These are phyloP conservation scores for Cheilosia pagana DNA, from an alignment of 2,888 invertebrate species.

Conservation along the genomic window DNA sequence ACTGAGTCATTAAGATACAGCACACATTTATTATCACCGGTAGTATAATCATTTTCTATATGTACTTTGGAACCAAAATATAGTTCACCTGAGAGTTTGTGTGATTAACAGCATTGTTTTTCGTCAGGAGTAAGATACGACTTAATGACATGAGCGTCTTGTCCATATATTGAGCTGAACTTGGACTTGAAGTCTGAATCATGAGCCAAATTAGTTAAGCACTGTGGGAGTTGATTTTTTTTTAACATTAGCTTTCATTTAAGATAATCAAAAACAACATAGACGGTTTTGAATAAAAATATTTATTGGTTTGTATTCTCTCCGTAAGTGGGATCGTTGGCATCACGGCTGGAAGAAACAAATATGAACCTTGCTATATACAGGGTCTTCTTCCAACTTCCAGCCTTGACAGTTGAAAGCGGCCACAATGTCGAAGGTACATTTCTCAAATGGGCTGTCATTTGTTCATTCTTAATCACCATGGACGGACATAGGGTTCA, in stretches of 20 bases:
- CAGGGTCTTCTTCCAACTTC: too few relatives aligned
- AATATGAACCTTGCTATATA: too few relatives aligned
- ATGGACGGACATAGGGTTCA: too few relatives aligned
- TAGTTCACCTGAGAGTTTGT: not conserved
- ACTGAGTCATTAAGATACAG: not conserved
- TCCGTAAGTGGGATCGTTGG: too few relatives aligned
- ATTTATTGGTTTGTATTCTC: too few relatives aligned
- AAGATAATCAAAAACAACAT: not conserved
- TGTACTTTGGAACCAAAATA: not conserved
- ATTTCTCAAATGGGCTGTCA: too few relatives aligned
- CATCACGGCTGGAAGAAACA: too few relatives aligned
- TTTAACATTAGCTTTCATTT: not conserved
- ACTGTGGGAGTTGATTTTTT: not conserved
- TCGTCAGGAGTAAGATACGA: not conserved
- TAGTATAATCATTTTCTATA: not conserved
- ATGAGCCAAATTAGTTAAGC: not conserved
- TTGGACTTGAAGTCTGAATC: not conserved
- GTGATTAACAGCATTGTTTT: not conserved
- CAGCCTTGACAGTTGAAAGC: too few relatives aligned
- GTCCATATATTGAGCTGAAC: not conserved
- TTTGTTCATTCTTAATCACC: too few relatives aligned
- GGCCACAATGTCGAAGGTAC: too few relatives aligned
- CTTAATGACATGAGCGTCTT: not conserved
- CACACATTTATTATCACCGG: conserved; percentile 3
- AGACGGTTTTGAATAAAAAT: too few relatives aligned